Percentiles rank a stretch among this genome's conserved stretches.
Evolutionary conservation across 2,888 invertebrate species (phyloP).

Genomic region (Drosophila planitibia): DNA sequence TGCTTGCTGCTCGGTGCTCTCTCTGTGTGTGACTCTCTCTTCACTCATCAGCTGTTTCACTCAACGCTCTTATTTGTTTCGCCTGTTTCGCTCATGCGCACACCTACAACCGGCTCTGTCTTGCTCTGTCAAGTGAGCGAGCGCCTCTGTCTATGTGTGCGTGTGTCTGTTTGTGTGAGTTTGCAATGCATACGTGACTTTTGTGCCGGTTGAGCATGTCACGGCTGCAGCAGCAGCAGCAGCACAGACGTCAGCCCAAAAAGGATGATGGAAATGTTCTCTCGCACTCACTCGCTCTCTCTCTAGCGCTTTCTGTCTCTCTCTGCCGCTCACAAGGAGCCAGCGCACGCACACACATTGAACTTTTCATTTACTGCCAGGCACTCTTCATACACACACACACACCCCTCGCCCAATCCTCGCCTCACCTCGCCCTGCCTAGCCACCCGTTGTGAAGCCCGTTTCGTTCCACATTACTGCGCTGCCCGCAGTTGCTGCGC

Average conservation of each 20-base stretch:
- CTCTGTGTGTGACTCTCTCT: background rate
- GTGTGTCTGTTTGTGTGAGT: conserved; percentile 27
- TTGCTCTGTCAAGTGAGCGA: conserved; percentile 30
- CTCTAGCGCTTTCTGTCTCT: conserved; percentile 14
- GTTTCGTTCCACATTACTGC: conserved; percentile 72
- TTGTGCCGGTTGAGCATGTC: conserved; percentile 72
- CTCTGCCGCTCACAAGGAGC: conserved; percentile 3
- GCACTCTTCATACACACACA: conserved; percentile 8
- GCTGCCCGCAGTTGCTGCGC: conserved; percentile 51
- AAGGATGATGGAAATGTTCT: conserved; percentile 71
- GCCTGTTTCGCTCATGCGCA: conserved; percentile 70
- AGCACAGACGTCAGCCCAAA: conserved; percentile 44
- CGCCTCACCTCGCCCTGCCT: conserved; percentile 35
- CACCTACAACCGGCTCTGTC: conserved; percentile 62
- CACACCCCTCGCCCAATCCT: conserved; percentile 4
- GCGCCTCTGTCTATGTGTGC: conserved; percentile 10
- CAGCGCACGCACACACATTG: conserved; percentile 4
- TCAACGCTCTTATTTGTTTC: conserved; percentile 43
- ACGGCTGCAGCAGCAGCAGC: conserved; percentile 45
- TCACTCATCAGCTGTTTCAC: conserved; percentile 71
- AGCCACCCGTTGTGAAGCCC: conserved; percentile 54
- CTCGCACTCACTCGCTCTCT: conserved; percentile 18
- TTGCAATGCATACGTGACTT: conserved; percentile 74
- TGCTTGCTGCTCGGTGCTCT: conserved; percentile 16
- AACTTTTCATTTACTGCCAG: conserved; percentile 19